phyloP scores from a whole-genome alignment of 2,113 vertebrate genomes.

The Cebus imitator region DNA sequence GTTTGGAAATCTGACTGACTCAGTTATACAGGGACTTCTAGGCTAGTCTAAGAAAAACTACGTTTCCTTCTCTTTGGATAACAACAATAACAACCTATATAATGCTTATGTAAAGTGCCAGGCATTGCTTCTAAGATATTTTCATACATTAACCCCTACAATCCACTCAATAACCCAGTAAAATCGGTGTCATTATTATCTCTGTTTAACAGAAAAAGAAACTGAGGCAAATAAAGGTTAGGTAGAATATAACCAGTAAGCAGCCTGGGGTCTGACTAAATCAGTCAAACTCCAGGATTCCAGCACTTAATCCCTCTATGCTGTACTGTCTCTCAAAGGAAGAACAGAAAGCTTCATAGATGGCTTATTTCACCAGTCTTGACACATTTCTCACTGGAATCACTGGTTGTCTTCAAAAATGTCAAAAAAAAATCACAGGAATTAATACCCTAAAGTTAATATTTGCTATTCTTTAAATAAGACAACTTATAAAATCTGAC shows the following conservation, averaged over 20 bases:
- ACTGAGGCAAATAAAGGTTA: not conserved
- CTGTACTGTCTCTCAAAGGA: not conserved
- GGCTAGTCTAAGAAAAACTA: not conserved
- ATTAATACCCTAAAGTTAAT: not conserved
- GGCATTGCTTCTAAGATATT: not conserved
- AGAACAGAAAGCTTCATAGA: not conserved
- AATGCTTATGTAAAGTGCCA: not conserved
- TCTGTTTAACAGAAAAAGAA: not conserved
- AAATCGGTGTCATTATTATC: not conserved
- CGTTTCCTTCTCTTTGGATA: not conserved
- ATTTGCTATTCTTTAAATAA: slow-evolving; percentile 8
- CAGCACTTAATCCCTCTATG: not conserved
- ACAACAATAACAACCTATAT: not conserved
- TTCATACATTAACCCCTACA: not conserved
- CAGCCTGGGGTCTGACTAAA: not conserved
- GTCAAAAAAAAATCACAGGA: not conserved
- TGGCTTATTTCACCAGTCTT: not conserved
- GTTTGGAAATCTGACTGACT: not conserved
- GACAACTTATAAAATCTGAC: not conserved
- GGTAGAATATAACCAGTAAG: not conserved
- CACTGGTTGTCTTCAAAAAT: not conserved
- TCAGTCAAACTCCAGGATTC: not conserved
- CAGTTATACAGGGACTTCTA: not conserved
- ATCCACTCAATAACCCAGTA: not conserved
- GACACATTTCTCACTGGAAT: not conserved